phyloP scores from a whole-genome alignment of 2,113 vertebrate species.

The Cygnus atratus region DNA sequence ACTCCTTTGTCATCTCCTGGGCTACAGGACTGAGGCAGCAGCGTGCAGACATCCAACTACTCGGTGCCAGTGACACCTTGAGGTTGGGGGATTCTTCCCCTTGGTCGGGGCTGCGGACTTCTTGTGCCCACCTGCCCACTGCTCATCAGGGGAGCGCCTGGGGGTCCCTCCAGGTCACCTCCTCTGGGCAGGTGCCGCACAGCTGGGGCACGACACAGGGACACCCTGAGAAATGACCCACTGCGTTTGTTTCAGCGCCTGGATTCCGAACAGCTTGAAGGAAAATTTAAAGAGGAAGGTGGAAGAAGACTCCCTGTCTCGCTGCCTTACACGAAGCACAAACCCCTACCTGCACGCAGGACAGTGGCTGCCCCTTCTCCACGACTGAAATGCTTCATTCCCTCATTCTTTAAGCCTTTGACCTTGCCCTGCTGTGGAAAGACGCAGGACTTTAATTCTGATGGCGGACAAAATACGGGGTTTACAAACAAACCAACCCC shows the following conservation, averaged over 20 bases:
- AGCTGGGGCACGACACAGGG: neutral
- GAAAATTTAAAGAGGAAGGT: neutral
- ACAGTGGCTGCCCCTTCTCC: neutral
- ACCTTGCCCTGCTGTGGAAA: conserved; percentile 45
- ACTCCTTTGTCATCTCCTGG: conserved; percentile 36
- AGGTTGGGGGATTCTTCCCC: neutral
- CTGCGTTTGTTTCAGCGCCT: neutral
- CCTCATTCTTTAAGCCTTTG: conserved; percentile 50
- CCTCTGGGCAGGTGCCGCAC: neutral
- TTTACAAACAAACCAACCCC: neutral
- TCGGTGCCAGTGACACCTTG: conserved; percentile 20
- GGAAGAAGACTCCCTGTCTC: neutral
- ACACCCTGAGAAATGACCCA: neutral
- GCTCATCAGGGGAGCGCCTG: neutral
- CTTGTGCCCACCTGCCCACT: neutral
- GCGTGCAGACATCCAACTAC: conserved; percentile 29
- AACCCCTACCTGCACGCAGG: neutral
- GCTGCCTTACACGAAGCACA: neutral
- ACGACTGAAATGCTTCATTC: conserved; percentile 12
- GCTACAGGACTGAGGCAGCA: neutral
- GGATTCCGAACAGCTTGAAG: conserved; percentile 4
- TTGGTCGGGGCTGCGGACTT: neutral
- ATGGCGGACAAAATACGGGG: neutral
- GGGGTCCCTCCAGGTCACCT: neutral
- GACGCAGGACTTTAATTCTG: conserved; percentile 30